A percentile compares a stretch with the other conserved stretches of the same genome.
Evolutionary conservation across 2,888 invertebrate genomes (phyloP).

Genomic region (Drosophila imparisetae): DNA sequence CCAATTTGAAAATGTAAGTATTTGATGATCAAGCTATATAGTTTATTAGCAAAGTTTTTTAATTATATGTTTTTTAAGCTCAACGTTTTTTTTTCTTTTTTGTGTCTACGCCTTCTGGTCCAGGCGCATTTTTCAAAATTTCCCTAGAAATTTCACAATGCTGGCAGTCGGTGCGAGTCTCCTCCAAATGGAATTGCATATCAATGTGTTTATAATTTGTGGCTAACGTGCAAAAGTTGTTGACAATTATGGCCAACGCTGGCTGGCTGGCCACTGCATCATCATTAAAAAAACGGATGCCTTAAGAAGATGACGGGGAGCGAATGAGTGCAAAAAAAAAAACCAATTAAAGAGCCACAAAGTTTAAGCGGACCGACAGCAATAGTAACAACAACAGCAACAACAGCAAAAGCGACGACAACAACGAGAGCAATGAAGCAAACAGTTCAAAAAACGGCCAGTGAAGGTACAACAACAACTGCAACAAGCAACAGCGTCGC

Average conservation of each 20-base stretch:
- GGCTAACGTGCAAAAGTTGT: slow-evolving; percentile 71
- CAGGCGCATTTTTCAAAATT: slow-evolving; percentile 2
- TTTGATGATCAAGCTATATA: not conserved
- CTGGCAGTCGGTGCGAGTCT: slow-evolving; percentile 7
- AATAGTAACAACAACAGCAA: slow-evolving; percentile 44
- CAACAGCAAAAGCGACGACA: slow-evolving; percentile 23
- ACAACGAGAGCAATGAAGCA: slow-evolving; percentile 72
- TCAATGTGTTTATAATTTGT: slow-evolving; percentile 74
- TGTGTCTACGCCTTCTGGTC: no score
- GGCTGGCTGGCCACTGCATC: slow-evolving; percentile 65
- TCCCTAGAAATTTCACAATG: slow-evolving; percentile 17
- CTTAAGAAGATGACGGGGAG: slow-evolving; percentile 70
- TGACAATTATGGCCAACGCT: slow-evolving; percentile 73
- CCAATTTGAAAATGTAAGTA: not conserved
- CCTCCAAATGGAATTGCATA: slow-evolving; percentile 42
- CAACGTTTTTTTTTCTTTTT: no score
- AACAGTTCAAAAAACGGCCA: slow-evolving; percentile 75
- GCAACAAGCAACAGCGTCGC: slow-evolving; percentile 57
- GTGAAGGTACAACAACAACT: slow-evolving; percentile 71
- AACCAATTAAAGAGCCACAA: slow-evolving; percentile 80
- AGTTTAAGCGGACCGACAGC: slow-evolving; percentile 69
- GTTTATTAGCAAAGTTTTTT: not conserved
- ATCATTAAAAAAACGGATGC: slow-evolving; percentile 70
- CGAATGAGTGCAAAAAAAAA: slow-evolving; percentile 45
- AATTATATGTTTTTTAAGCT: no score